These are phyloP conservation scores for Ctena decussata DNA, from an alignment of 2,888 invertebrate species.

Conservation along the genomic window DNA sequence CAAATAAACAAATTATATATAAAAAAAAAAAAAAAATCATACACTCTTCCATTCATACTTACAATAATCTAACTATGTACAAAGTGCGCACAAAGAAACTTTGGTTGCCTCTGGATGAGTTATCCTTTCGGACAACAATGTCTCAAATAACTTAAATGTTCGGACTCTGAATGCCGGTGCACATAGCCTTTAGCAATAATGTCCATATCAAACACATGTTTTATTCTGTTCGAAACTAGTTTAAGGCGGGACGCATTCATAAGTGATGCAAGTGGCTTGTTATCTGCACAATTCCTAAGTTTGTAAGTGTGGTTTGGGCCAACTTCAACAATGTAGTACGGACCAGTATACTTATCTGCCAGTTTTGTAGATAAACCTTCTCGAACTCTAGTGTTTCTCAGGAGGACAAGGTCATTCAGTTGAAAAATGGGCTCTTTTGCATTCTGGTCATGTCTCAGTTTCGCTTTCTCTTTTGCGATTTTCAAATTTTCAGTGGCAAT, in stretches of 20 bases:
- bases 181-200: not conserved
- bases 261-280: not conserved
- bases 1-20: not conserved
- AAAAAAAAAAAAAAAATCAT: not conserved
- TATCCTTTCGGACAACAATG: not conserved
- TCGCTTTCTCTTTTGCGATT: slow-evolving; percentile 5
- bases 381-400: not conserved
- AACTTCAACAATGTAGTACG: not conserved
- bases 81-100: not conserved
- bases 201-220: not conserved
- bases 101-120: not conserved
- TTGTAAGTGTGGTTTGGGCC: slow-evolving; percentile 15
- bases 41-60: not conserved
- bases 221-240: not conserved
- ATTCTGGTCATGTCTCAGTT: not conserved
- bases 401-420: not conserved
- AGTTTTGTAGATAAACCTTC: slow-evolving; percentile 1
- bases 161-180: not conserved
- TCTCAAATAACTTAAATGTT: not conserved
- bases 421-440: not conserved
- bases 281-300: not conserved
- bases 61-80: not conserved
- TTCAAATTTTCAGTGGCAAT: not conserved
- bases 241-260: not conserved
- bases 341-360: not conserved